Evolutionary conservation across 1,140 invertebrate genomes (phyloP).

Genomic region (Brachionus rotundiformis): DNA sequence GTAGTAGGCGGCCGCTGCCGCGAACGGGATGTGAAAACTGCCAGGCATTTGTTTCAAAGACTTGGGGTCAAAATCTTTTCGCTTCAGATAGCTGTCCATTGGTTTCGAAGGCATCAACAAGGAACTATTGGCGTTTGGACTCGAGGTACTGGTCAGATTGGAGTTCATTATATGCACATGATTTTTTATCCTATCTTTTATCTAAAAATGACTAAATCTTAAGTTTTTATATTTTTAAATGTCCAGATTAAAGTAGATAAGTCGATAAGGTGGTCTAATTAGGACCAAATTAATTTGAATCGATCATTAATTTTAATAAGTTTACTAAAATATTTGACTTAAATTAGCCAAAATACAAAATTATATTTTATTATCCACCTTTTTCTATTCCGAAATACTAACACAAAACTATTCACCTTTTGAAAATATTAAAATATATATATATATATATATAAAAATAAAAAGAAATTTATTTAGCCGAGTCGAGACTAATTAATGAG

Average conservation of each 20-base stretch:
- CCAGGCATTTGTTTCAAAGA: not conserved
- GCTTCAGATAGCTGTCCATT: not conserved
- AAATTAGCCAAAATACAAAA: slow-evolving; percentile 4
- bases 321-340: slow-evolving; percentile 43
- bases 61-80: slow-evolving; percentile 7
- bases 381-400: not conserved
- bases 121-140: not conserved
- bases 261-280: slow-evolving; percentile 11
- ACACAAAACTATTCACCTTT: slow-evolving; percentile 17
- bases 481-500: slow-evolving; percentile 43
- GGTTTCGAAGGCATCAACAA: not conserved
- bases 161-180: slow-evolving; percentile 30
- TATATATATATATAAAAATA: not conserved
- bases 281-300: slow-evolving; percentile 14
- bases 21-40: slow-evolving; percentile 11
- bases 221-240: slow-evolving; percentile 13
- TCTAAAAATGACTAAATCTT: not conserved
- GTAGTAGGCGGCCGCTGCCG: slow-evolving; percentile 43
- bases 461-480: not conserved
- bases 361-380: slow-evolving; percentile 36
- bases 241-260: slow-evolving; percentile 23
- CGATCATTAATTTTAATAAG: slow-evolving; percentile 47
- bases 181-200: not conserved
- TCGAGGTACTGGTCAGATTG: not conserved
- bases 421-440: slow-evolving; percentile 2